Evolutionary conservation across 2,113 vertebrate species (phyloP).

Genomic region (Sinosuthora webbiana): DNA sequence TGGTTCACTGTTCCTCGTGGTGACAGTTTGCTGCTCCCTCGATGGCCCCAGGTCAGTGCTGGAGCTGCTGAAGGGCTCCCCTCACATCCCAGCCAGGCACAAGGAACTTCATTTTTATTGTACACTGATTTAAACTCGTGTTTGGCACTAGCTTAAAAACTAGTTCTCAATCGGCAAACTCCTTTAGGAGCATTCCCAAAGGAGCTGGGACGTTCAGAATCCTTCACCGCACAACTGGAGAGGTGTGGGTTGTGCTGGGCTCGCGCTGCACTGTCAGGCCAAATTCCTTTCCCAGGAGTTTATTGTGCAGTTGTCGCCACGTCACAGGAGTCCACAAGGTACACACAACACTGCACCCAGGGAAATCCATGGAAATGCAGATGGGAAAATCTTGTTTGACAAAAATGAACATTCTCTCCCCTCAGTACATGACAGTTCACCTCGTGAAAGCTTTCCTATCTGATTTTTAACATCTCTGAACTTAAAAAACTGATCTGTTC

Average conservation of each 20-base stretch:
- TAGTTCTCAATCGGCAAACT: not conserved
- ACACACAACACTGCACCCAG: accelerated
- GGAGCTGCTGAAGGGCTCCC: not conserved
- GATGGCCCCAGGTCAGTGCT: not conserved
- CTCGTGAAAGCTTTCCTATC: not conserved
- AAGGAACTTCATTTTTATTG: not conserved
- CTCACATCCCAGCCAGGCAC: not conserved
- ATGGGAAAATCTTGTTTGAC: not conserved
- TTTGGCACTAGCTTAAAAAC: not conserved
- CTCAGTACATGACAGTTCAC: not conserved
- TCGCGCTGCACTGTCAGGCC: not conserved
- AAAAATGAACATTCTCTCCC: not conserved
- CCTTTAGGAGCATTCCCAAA: not conserved
- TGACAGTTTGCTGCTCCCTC: not conserved
- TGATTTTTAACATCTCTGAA: not conserved
- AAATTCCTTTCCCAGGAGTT: slow-evolving; percentile 2
- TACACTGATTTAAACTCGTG: not conserved
- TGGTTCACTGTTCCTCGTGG: not conserved
- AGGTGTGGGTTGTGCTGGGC: not conserved
- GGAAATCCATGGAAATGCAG: not conserved
- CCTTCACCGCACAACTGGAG: not conserved
- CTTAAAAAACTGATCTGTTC: not conserved
- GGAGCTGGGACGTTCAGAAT: not conserved
- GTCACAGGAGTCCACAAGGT: not conserved
- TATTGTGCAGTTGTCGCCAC: not conserved